Evolutionary conservation across 2,888 invertebrate species (phyloP).

Genomic region (Diploptera punctata): DNA sequence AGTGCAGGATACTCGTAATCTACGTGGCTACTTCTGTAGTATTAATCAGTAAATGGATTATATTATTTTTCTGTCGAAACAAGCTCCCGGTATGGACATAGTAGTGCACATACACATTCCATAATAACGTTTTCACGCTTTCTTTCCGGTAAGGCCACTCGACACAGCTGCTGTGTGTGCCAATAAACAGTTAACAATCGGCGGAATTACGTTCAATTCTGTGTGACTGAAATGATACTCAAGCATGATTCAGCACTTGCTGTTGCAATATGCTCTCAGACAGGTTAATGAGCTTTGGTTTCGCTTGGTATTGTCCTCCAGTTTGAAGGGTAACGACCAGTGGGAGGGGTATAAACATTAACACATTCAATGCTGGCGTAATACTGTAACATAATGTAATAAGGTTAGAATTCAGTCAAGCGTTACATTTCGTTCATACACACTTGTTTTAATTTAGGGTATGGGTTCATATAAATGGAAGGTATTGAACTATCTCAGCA

Average conservation of each 20-base stretch:
- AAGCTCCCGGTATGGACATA: no score
- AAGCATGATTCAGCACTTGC: conserved; percentile 14
- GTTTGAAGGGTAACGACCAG: conserved; percentile 2
- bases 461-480: conserved; percentile 16
- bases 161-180: no score
- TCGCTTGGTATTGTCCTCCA: conserved; percentile 26
- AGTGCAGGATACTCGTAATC: no score
- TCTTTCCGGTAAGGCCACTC: conserved; percentile 27
- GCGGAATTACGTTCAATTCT: conserved; percentile 16
- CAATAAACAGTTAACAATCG: background rate
- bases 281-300: no score
- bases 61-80: no score
- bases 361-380: background rate
- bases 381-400: conserved; percentile 5
- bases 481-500: background rate
- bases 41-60: no score
- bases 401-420: conserved; percentile 14
- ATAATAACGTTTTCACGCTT: conserved; percentile 24
- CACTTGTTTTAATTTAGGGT: background rate
- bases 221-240: no score
- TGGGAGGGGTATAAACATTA: background rate
- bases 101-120: no score
- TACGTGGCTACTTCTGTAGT: no score
- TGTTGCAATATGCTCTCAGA: background rate
- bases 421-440: conserved; percentile 18